Base-by-base conservation (phyloP, 2,113 vertebrate genomes). In the Corydoras maculifer region DNA sequence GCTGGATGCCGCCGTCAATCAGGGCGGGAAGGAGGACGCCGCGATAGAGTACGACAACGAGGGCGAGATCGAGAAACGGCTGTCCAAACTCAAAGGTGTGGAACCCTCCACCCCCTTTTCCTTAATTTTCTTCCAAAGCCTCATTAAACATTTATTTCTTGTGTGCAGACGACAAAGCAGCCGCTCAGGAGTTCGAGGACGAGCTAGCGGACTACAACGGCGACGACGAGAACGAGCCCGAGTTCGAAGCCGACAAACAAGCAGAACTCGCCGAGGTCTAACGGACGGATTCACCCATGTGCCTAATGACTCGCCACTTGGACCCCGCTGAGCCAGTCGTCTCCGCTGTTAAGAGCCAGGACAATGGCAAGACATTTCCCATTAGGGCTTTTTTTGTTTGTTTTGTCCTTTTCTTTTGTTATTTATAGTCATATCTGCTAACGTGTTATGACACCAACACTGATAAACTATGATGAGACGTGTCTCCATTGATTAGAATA, bases 231-330 rank as follows among this genome's bases (percentile, higher is more conserved):
- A 98, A 98, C 9, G 92, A 95, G 78, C 95, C 92, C 0, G 94
- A 96, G 75, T 91, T 91, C 58, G 94, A 98, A 83, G 91, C 85
- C 0, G 94, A 98, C 77, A 98, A 96, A 84, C 92, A 96, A 84
- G 92, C 87, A 5, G 92, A 86, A 29, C 93, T 98, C 3, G 83
- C 86, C 25, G 89, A 82, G 35, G 80, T 70, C 84, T 88, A 80
- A 29, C 13, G 75, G 35, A 51, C 18, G 15, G n/a, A 6, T 9
- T 7, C 25, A 31, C 48, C 9, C 29, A n/a, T 9, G 30, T 66
- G 64, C 49, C 48, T 60, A 49, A n/a, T 53, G 14, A 66, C 57
- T 15, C 71, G 65, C n/a, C 49, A 9, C 67, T 54, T 11, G 43
- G 48, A 32, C 54, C 50, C 58, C 48, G 72, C 70, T 35, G 35